phyloP scores from a whole-genome alignment of 1,140 invertebrate genomes.

The Cyphomyrmex costatus region DNA sequence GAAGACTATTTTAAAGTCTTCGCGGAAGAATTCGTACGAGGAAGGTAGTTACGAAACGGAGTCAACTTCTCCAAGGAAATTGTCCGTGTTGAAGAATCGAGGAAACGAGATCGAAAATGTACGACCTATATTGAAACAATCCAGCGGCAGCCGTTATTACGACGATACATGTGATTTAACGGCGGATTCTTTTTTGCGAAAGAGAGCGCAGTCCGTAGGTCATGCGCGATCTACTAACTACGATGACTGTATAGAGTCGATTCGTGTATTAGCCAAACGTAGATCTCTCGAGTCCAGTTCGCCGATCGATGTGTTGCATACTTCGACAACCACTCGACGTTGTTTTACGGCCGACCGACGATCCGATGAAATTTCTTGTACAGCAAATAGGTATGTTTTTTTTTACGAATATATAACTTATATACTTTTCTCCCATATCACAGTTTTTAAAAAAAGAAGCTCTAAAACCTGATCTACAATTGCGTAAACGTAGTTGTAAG shows the following conservation, averaged over 20 bases:
- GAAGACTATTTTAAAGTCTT: slow-evolving; percentile 93
- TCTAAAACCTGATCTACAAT: too few relatives aligned
- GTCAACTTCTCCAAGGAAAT: slow-evolving; percentile 75
- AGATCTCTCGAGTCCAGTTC: slow-evolving; percentile 73
- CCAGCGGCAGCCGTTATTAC: slow-evolving; percentile 32
- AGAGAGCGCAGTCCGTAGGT: slow-evolving; percentile 79
- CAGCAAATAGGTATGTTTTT: slow-evolving; percentile 42
- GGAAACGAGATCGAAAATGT: slow-evolving; percentile 74
- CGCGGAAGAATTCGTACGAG: slow-evolving; percentile 89
- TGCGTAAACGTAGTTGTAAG: too few relatives aligned
- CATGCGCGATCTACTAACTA: slow-evolving; percentile 69
- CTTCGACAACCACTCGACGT: background rate
- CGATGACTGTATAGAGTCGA: slow-evolving; percentile 49
- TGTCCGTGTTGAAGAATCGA: slow-evolving; percentile 77
- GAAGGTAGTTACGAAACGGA: slow-evolving; percentile 69
- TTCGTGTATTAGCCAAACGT: slow-evolving; percentile 62
- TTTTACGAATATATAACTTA: background rate
- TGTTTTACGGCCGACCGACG: background rate
- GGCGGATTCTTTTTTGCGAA: slow-evolving; percentile 76
- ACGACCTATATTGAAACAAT: slow-evolving; percentile 79
- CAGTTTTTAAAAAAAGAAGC: too few relatives aligned
- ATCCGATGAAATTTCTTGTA: background rate
- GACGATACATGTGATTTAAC: slow-evolving; percentile 58
- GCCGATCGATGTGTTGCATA: slow-evolving; percentile 42
- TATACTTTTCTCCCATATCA: background rate